Percentiles rank a stretch among this genome's conserved stretches.
Conservation (phyloP, 1,140 invertebrate genomes). For the Magallana angulata region DNA sequence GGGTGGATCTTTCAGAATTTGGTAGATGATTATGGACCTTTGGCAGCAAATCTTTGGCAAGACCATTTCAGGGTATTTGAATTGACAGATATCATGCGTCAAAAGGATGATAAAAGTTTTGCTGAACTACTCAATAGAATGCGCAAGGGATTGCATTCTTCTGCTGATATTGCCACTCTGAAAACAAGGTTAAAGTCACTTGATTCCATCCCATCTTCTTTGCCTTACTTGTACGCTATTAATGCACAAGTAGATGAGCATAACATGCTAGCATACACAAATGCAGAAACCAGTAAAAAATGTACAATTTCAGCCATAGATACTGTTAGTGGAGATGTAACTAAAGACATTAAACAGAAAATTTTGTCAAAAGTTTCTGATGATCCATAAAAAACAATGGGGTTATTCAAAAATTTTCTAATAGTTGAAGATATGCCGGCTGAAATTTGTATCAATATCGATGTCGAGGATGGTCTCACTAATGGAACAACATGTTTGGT, state of each 20-base stretch:
- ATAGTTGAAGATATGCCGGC: constrained; percentile 45
- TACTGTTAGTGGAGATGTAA: constrained; percentile 44
- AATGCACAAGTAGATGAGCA: constrained; percentile 53
- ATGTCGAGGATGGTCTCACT: constrained; percentile 55
- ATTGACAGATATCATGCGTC: constrained; percentile 58
- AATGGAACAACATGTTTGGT: constrained; percentile 55
- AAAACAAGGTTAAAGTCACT: neutral
- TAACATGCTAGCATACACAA: constrained; percentile 25
- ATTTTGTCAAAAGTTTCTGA: constrained; percentile 42
- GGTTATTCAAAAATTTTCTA: neutral
- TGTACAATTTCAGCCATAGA: constrained; percentile 33
- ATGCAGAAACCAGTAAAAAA: constrained; percentile 11
- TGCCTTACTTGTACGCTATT: constrained; percentile 47
- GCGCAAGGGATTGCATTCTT: constrained; percentile 42
- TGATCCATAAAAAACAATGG: neutral
- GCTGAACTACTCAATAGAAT: constrained; percentile 55
- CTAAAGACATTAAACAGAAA: constrained; percentile 23
- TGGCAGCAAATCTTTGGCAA: constrained; percentile 59
- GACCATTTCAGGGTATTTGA: constrained; percentile 55
- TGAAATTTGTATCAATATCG: constrained; percentile 46
- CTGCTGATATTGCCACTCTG: neutral
- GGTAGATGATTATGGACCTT: constrained; percentile 43
- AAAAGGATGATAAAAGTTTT: constrained; percentile 58
- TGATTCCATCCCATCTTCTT: constrained; percentile 4
- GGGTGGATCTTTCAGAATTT: constrained; percentile 55